Evolutionary conservation across 2,113 vertebrate genomes (phyloP).

Genomic region (Centropristis striata): DNA sequence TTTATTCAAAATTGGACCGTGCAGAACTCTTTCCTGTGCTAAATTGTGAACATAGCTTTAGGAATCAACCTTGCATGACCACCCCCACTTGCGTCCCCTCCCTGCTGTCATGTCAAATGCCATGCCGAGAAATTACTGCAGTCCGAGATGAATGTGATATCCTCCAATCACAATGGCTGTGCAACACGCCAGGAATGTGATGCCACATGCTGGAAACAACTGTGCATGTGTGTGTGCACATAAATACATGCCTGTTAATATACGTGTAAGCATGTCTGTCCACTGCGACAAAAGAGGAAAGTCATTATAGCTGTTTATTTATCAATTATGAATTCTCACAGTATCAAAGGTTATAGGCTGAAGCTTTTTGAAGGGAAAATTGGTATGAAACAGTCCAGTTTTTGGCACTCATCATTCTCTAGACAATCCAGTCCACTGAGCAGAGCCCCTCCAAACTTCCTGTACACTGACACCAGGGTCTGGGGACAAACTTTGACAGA

Average conservation of each 20-base stretch:
- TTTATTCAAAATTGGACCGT: neutral
- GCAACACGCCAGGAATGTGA: slow-evolving; percentile 55
- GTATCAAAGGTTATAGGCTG: neutral
- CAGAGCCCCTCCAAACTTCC: slow-evolving; percentile 41
- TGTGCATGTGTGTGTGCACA: slow-evolving; percentile 15
- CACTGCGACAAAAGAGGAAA: neutral
- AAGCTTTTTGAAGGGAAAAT: slow-evolving; percentile 22
- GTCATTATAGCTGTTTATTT: slow-evolving; percentile 12
- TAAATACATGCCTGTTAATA: slow-evolving; percentile 8
- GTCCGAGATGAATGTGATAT: slow-evolving; percentile 49
- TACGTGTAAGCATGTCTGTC: neutral
- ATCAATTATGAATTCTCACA: slow-evolving; percentile 13
- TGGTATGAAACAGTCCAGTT: slow-evolving; percentile 27
- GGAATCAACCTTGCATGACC: neutral
- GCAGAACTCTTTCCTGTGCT: slow-evolving; percentile 6
- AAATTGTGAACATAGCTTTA: slow-evolving; percentile 27
- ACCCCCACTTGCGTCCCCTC: neutral
- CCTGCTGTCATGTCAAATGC: slow-evolving; percentile 59
- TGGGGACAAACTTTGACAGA: slow-evolving; percentile 49
- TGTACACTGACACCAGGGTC: slow-evolving; percentile 24
- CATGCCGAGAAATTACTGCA: slow-evolving; percentile 39
- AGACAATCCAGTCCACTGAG: slow-evolving; percentile 31
- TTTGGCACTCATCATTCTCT: slow-evolving; percentile 10
- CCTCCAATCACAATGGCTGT: slow-evolving; percentile 55
- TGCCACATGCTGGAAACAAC: slow-evolving; percentile 55